Evolutionary conservation across 2,797 vertebrate species (phyloP), one percentile per base, ranked within the genome.

Genomic region (Argentina silus): DNA sequence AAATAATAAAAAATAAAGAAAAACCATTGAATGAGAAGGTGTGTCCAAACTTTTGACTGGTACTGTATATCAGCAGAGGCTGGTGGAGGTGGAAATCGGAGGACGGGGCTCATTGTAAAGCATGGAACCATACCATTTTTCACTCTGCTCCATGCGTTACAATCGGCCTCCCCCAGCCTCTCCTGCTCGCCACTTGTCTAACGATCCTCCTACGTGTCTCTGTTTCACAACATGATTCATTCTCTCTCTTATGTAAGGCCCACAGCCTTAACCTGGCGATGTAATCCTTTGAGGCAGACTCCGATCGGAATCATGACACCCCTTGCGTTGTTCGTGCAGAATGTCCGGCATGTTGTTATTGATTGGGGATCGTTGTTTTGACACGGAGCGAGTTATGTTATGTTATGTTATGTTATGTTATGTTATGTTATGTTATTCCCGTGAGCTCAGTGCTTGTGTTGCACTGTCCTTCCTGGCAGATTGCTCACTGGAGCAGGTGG

Each of bases 401-500:
- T 47, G 4, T 47, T 47, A 4, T 47, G 4, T 47, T 47, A 4
- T 47, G 4, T 47, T 47, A 4, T 47, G 4, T 47, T 47, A 4
- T 47, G 4, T 47, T 47, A 4, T 47, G 4, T 47, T 47, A 4
- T 47, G 4, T 47, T 47, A 4, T 47, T 4, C 27, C 27, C 27
- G 4, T 36, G 27, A 6, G 15, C 53, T 56, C 53, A 56, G n/a
- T 43, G 11, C 42, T 70, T 9, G 10, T 17, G 14, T 23, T 23
- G 19, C n/a, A 15, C 6, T 50, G 43, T 61, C 44, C 45, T 60
- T 23, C 42, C 11, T 64, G n/a, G 5, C 84, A 95, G 94, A 93
- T 73, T 94, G 94, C 6, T 71, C 88, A 0, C 6, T 88, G 78
- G 94, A 95, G 82, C 75, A 92, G 48, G 77, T 89, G 62, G 90